These are phyloP conservation scores for Brachionus manjavacas DNA, from an alignment of 1,140 invertebrate species.

Conservation along the genomic window DNA sequence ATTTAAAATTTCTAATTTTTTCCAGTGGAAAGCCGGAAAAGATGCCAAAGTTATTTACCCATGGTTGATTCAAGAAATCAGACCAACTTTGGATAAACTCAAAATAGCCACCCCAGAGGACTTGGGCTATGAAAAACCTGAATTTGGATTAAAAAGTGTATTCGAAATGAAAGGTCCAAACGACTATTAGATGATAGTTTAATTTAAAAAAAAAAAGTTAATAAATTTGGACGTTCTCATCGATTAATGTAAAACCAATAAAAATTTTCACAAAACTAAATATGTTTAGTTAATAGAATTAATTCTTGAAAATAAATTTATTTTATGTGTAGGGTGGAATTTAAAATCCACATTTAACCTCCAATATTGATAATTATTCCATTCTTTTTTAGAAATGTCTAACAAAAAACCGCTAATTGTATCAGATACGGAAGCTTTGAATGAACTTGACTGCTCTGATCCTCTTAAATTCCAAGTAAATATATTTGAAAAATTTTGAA, in stretches of 20 bases:
- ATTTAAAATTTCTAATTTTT: background rate
- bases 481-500: background rate
- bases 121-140: constrained; percentile 92
- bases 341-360: background rate
- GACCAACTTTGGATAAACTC: constrained; percentile 82
- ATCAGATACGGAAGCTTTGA: background rate
- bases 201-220: background rate
- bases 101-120: constrained; percentile 90
- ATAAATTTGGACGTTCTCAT: background rate
- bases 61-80: constrained; percentile 85
- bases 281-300: background rate
- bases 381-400: constrained; percentile 1
- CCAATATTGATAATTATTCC: background rate
- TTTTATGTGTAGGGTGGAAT: background rate
- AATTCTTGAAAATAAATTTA: background rate
- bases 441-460: constrained; percentile 33
- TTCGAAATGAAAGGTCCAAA: constrained; percentile 42
- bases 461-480: constrained; percentile 35
- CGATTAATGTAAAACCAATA: background rate
- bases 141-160: constrained; percentile 62
- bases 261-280: background rate
- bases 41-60: constrained; percentile 77
- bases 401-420: constrained; percentile 10
- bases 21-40: constrained; percentile 73
- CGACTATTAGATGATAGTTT: constrained; percentile 24